These are phyloP conservation scores for Genyomyrus donnyi DNA, from an alignment of 2,113 vertebrate genomes.

Conservation along the genomic window DNA sequence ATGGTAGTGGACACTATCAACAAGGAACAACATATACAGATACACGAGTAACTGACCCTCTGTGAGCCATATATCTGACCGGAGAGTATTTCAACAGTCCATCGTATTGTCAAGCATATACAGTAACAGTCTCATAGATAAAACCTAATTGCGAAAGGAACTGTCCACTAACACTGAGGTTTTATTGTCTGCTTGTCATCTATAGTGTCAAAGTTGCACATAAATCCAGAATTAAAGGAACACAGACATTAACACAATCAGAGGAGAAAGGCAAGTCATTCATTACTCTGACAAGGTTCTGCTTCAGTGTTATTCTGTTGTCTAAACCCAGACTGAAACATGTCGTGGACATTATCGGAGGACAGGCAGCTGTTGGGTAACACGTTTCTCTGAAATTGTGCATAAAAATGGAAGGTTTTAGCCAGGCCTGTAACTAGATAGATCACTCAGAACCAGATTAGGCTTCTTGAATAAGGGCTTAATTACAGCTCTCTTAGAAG, in stretches of 20 bases:
- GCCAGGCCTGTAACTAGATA: neutral
- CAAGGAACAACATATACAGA: neutral
- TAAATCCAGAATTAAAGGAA: neutral
- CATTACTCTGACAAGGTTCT: neutral
- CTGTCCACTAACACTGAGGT: neutral
- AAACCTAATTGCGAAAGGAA: neutral
- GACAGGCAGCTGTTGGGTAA: neutral
- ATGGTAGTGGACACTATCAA: neutral
- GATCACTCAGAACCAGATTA: neutral
- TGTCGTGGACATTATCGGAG: neutral
- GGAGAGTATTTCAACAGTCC: neutral
- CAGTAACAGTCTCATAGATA: neutral
- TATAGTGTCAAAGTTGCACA: neutral
- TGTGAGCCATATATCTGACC: neutral
- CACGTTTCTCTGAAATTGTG: neutral
- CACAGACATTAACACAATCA: neutral
- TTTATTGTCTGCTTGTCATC: neutral
- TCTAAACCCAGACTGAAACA: neutral
- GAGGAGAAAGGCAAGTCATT: neutral
- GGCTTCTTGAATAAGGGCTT: neutral
- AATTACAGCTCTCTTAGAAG: neutral
- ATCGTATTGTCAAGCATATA: neutral
- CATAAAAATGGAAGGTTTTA: neutral
- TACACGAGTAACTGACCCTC: neutral
- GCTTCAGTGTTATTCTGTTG: neutral